A percentile compares a stretch with the other conserved stretches of the same genome.
Evolutionary conservation across 1,140 invertebrate genomes (phyloP).

Genomic region (Cardiocondyla obscurior): DNA sequence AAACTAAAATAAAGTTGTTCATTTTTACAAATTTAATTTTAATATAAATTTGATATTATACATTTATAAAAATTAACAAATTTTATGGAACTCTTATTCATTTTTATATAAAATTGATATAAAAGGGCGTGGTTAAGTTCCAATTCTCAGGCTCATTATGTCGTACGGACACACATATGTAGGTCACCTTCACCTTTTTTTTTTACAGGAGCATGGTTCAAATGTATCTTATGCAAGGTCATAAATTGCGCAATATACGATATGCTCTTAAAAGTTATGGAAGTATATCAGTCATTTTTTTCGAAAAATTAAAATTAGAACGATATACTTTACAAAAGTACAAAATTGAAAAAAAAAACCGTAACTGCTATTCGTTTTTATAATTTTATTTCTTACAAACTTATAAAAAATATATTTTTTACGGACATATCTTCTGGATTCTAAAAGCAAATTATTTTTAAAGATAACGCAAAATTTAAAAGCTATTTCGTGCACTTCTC

Average conservation of each 20-base stretch:
- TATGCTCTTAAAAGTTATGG: constrained; percentile 22
- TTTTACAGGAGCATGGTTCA: constrained; percentile 29
- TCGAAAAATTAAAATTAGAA: not conserved
- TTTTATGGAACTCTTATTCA: not conserved
- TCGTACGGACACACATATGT: constrained; percentile 17
- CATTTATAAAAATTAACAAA: not conserved
- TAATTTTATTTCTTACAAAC: too few species aligned
- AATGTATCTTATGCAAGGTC: constrained; percentile 45
- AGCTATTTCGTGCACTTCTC: not conserved
- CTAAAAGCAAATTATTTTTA: not conserved
- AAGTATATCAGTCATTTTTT: constrained; percentile 19
- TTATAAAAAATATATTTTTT: too few species aligned
- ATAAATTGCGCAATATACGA: constrained; percentile 29
- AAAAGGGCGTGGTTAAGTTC: constrained; percentile 13
- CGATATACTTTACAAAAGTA: not conserved
- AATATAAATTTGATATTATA: not conserved
- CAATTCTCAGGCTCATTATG: constrained; percentile 29
- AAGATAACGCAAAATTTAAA: not conserved
- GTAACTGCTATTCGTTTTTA: too few species aligned
- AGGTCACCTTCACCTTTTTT: constrained; percentile 51
- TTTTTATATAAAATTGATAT: constrained; percentile 20
- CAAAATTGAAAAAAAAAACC: not conserved
- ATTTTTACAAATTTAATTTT: too few species aligned
- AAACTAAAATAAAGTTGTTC: too few species aligned
- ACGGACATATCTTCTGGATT: not conserved